Percentiles rank a stretch among this genome's conserved stretches.
phyloP scores from a whole-genome alignment of 1,140 invertebrate species.

The Drosophila bocqueti region DNA sequence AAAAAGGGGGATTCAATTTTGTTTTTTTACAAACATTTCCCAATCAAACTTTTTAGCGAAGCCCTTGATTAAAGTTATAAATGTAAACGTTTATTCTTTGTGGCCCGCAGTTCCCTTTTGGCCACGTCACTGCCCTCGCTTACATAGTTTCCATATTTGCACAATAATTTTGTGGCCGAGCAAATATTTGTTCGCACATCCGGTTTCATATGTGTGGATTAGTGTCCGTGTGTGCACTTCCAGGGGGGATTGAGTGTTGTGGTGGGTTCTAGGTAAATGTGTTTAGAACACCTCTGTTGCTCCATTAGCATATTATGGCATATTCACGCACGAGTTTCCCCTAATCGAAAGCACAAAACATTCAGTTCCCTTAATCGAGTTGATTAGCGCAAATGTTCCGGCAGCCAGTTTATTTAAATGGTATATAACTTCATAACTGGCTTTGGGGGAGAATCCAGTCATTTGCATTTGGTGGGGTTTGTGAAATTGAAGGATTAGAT shows the following conservation, averaged over 20 bases:
- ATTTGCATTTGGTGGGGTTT: conserved; percentile 5
- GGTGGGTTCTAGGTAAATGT: conserved; percentile 42
- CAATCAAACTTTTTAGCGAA: conserved; percentile 25
- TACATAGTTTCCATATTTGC: conserved; percentile 77
- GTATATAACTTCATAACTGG: conserved; percentile 23
- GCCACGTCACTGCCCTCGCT: conserved; percentile 17
- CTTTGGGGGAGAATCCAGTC: neutral
- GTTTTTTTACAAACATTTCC: conserved; percentile 1
- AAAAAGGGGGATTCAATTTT: neutral
- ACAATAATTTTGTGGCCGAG: conserved; percentile 75
- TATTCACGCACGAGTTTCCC: conserved; percentile 61
- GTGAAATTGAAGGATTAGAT: conserved; percentile 6
- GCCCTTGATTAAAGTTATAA: conserved; percentile 18
- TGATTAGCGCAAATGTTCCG: conserved; percentile 66
- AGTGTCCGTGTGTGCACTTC: conserved; percentile 29
- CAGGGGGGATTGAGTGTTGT: neutral
- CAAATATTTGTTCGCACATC: conserved; percentile 81
- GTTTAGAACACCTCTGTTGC: conserved; percentile 57
- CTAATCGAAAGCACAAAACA: conserved; percentile 55
- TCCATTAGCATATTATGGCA: conserved; percentile 75
- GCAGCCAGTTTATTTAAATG: conserved; percentile 52
- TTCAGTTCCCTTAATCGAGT: conserved; percentile 58
- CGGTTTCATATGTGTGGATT: conserved; percentile 19
- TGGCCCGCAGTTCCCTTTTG: neutral
- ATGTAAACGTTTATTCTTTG: conserved; percentile 18